phyloP scores from a whole-genome alignment of 2,888 invertebrate species.

The Pristionchus maxplancki region DNA sequence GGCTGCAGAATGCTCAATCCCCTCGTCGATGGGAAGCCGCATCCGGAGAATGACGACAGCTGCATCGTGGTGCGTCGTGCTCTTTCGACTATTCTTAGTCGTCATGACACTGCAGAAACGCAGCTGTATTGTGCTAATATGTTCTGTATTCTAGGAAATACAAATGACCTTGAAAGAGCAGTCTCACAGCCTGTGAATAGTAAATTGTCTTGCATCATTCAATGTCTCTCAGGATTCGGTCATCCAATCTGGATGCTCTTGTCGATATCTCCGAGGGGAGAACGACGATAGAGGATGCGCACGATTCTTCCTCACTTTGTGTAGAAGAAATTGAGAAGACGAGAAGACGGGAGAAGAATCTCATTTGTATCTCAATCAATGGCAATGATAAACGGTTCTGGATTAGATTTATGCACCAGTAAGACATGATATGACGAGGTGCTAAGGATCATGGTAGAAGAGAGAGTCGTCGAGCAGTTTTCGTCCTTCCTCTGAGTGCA shows the following conservation, averaged over 20 bases:
- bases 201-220: no score
- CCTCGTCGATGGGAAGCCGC: neutral
- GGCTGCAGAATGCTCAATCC: constrained; percentile 19
- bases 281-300: constrained; percentile 39
- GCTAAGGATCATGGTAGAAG: constrained; percentile 14
- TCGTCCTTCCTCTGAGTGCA: constrained; percentile 5
- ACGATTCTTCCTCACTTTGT: constrained; percentile 29
- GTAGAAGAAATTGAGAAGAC: constrained; percentile 17
- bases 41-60: neutral
- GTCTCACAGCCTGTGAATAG: no score
- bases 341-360: neutral
- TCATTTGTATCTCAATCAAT: neutral
- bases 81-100: no score
- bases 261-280: constrained; percentile 41
- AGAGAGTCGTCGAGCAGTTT: constrained; percentile 5
- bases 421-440: no score
- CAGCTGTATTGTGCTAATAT: neutral
- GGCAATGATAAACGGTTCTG: neutral
- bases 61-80: neutral
- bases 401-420: neutral
- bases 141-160: neutral
- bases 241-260: constrained; percentile 36
- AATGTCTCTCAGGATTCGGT: neutral
- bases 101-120: neutral
- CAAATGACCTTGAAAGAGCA: no score